Percentiles rank a stretch among this genome's conserved stretches.
These are phyloP conservation scores for Gavialis gangeticus DNA, from an alignment of 2,113 vertebrate genomes.

Conservation along the genomic window DNA sequence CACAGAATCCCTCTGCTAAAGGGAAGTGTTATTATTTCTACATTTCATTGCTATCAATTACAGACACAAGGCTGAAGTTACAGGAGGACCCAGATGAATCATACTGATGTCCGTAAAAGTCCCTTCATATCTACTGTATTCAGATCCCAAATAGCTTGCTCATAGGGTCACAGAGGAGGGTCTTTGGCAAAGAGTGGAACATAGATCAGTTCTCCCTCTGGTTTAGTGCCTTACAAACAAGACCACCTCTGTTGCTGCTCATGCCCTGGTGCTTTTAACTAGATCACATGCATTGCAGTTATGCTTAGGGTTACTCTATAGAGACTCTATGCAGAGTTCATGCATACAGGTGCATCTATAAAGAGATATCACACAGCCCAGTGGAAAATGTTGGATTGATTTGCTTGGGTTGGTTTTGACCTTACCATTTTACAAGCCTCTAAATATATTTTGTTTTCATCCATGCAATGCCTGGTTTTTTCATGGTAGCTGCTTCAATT, in stretches of 20 bases:
- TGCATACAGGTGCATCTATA: neutral
- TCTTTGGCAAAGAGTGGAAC: slow-evolving; percentile 57
- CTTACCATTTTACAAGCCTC: neutral
- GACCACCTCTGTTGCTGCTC: neutral
- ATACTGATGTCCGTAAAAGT: neutral
- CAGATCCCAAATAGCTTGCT: neutral
- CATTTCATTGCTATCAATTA: slow-evolving; percentile 24
- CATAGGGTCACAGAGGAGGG: neutral
- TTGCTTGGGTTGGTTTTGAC: neutral
- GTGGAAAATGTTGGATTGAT: neutral
- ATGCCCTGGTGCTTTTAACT: neutral
- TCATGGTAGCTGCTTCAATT: neutral
- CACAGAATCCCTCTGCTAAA: neutral
- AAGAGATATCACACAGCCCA: neutral
- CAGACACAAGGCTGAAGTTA: neutral
- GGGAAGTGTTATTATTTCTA: slow-evolving; percentile 22
- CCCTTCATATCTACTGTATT: slow-evolving; percentile 5
- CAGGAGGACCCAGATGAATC: neutral
- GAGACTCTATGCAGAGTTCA: neutral
- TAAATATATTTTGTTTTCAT: neutral
- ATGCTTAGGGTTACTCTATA: neutral
- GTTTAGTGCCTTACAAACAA: neutral
- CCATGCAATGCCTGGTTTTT: neutral
- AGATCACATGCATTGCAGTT: neutral
- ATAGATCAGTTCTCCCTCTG: neutral